Conservation (phyloP, 2,113 vertebrate genomes). For the Bucco capensis region DNA sequence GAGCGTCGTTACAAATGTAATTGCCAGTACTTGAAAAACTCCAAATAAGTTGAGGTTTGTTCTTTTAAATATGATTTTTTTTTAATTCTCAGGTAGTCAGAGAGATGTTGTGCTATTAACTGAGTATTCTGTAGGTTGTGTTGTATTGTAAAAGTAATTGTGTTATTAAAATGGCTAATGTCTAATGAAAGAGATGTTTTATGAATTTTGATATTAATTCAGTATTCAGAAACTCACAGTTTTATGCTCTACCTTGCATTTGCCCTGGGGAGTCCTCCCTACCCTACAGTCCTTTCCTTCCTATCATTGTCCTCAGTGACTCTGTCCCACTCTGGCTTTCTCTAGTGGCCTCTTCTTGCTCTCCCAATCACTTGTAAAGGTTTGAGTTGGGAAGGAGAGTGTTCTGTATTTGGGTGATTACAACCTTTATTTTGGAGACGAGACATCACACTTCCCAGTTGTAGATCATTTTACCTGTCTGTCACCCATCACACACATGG, state of each 20-base stretch:
- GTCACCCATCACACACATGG: accelerated
- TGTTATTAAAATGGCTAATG: not conserved
- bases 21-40: not conserved
- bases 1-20: not conserved
- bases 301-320: not conserved
- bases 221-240: not conserved
- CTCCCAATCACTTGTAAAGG: not conserved
- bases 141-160: not conserved
- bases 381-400: not conserved
- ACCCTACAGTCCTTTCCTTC: not conserved
- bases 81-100: not conserved
- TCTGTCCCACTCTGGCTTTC: not conserved
- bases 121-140: not conserved
- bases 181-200: not conserved
- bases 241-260: not conserved
- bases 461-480: not conserved
- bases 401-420: not conserved
- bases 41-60: not conserved
- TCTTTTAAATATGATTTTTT: not conserved
- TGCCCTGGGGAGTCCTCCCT: not conserved
- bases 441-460: not conserved
- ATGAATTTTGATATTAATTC: not conserved
- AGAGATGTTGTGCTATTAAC: not conserved
- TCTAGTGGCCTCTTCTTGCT: not conserved
- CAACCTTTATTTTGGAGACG: not conserved